Percentiles rank a stretch among this genome's conserved stretches.
Conservation (phyloP, 2,797 vertebrate genomes). For the Coreius guichenoti region DNA sequence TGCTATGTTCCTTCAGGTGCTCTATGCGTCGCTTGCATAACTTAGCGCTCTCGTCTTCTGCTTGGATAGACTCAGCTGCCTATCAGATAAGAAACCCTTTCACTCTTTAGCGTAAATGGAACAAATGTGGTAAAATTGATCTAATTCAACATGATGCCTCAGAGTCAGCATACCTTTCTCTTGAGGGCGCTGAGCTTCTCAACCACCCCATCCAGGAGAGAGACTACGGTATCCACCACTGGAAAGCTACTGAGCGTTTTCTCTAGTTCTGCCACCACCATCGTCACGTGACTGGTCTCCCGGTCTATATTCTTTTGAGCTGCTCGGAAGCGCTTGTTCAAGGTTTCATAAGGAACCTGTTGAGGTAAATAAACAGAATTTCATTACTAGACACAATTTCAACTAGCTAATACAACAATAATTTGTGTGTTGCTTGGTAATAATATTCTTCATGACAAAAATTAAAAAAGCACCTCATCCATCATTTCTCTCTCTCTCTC, state of each 20-base stretch:
- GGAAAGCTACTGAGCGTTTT: slow-evolving; percentile 96
- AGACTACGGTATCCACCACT: slow-evolving; percentile 96
- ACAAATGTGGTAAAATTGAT: neutral
- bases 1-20: slow-evolving; percentile 97
- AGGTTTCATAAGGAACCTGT: slow-evolving; percentile 97
- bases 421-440: neutral
- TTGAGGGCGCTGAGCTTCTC: slow-evolving; percentile 98
- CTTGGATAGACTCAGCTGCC: slow-evolving; percentile 98
- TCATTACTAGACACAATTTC: neutral
- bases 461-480: neutral
- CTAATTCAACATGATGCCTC: neutral
- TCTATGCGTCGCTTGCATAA: slow-evolving; percentile 97
- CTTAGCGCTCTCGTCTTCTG: slow-evolving; percentile 97
- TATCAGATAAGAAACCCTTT: slow-evolving; percentile 60
- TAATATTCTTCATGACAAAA: neutral
- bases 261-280: slow-evolving; percentile 98
- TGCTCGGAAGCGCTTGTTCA: slow-evolving; percentile 97
- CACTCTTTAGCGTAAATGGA: neutral
- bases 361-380: neutral
- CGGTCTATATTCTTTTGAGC: slow-evolving; percentile 98
- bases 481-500: neutral
- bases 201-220: slow-evolving; percentile 95
- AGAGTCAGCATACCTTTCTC: slow-evolving; percentile 83
- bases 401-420: neutral
- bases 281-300: slow-evolving; percentile 97